Percentiles rank a stretch among this genome's conserved stretches.
Conservation (phyloP, 92 coral and sea anemone genomes). For the Palythoa heliodiscus region DNA sequence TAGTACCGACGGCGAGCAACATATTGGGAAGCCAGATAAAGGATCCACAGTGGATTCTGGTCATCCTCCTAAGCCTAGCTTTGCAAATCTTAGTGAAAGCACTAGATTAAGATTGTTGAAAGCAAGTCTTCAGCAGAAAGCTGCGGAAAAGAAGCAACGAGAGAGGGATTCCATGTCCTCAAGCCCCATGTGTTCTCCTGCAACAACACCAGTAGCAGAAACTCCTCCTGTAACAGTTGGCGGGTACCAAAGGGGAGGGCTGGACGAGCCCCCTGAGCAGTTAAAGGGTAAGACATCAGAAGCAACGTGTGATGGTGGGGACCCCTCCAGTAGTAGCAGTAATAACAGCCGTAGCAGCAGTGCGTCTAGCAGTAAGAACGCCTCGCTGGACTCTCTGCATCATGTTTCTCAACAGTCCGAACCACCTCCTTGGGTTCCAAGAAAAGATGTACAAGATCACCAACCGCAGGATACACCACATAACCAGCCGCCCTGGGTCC, state of each 20-base stretch:
- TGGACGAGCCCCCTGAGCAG: conserved; percentile 36
- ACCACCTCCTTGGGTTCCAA: conserved; percentile 27
- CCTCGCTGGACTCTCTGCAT: conserved; percentile 83
- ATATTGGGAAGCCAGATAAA: conserved; percentile 39
- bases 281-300: conserved; percentile 62
- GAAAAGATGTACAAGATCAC: conserved; percentile 20
- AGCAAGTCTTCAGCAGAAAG: conserved; percentile 88
- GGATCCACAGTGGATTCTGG: conserved; percentile 25
- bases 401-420: conserved; percentile 48
- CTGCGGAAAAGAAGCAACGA: conserved; percentile 85
- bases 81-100: conserved; percentile 84
- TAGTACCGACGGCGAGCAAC: conserved; percentile 46
- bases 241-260: conserved; percentile 36
- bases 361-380: conserved; percentile 81
- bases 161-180: conserved; percentile 55
- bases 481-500: conserved; percentile 25
- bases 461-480: conserved; percentile 15
- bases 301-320: conserved; percentile 57
- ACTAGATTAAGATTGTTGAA: conserved; percentile 81
- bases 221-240: neutral
- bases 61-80: conserved; percentile 59
- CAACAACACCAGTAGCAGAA: conserved; percentile 17
- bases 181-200: conserved; percentile 30
- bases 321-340: conserved; percentile 77
- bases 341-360: conserved; percentile 86